Evolutionary conservation across 64 coral and sea anemone species (phyloP).

Genomic region (Pachyseris speciosa): DNA sequence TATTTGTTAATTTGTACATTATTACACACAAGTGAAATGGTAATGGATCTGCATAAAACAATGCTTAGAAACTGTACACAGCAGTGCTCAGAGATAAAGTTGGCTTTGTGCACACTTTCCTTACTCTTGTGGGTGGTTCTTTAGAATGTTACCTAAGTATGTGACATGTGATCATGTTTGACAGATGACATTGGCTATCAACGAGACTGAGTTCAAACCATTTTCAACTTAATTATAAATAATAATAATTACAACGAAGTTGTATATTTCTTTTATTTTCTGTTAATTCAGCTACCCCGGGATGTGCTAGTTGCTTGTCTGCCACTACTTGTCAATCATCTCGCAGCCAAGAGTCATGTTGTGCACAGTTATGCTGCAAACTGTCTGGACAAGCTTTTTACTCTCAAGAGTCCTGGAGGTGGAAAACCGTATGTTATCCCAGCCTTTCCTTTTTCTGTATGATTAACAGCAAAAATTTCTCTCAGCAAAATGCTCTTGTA

Average conservation of each 20-base stretch:
- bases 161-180: no score
- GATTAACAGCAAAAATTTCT: not conserved
- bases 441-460: not conserved
- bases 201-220: no score
- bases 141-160: no score
- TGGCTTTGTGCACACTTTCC: no score
- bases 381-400: constrained; percentile 94
- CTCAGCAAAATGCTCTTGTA: not conserved
- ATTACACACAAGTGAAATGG: no score
- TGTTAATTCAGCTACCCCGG: constrained; percentile 69
- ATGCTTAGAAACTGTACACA: not conserved
- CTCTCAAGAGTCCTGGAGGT: constrained; percentile 93
- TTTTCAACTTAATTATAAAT: no score
- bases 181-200: no score
- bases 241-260: not conserved
- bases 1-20: no score
- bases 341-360: constrained; percentile 86
- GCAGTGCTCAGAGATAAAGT: no score
- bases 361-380: constrained; percentile 98
- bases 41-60: no score
- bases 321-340: constrained; percentile 75
- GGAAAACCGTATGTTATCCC: constrained; percentile 84
- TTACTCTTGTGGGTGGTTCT: no score
- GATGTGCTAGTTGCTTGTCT: constrained; percentile 78
- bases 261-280: not conserved